A percentile compares a stretch with the other conserved stretches of the same genome.
phyloP scores from a whole-genome alignment of 2,888 invertebrate species.

The Polyommatus icarus region DNA sequence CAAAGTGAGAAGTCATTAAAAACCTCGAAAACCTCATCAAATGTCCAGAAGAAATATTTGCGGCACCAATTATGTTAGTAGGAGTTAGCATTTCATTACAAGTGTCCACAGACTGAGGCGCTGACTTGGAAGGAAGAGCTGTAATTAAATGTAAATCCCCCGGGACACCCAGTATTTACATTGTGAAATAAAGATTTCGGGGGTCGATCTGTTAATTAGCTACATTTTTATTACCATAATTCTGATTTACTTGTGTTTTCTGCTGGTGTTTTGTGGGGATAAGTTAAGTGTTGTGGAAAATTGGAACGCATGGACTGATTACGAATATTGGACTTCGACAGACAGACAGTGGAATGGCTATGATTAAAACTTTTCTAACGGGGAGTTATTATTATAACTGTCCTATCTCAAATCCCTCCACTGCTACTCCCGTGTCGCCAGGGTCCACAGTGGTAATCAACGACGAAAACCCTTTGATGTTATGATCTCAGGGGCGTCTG shows the following conservation, averaged over 20 bases:
- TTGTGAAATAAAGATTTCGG: constrained; percentile 30
- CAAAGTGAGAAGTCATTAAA: background rate
- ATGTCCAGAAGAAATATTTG: constrained; percentile 30
- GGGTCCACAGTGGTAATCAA: too few relatives aligned
- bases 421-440: too few relatives aligned
- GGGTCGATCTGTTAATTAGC: background rate
- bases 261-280: background rate
- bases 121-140: constrained; percentile 37
- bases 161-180: constrained; percentile 30
- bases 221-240: constrained; percentile 5
- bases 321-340: too few relatives aligned
- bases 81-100: constrained; percentile 45
- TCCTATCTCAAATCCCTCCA: too few relatives aligned
- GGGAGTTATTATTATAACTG: too few relatives aligned
- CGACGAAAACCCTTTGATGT: too few relatives aligned
- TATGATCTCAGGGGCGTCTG: too few relatives aligned
- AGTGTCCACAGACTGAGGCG: constrained; percentile 42
- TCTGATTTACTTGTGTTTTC: background rate
- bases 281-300: background rate
- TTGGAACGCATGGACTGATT: background rate
- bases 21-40: background rate
- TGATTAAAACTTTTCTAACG: too few relatives aligned
- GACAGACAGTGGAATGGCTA: too few relatives aligned
- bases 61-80: constrained; percentile 29
- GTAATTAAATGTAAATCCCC: constrained; percentile 34